Percentiles rank a stretch among this genome's conserved stretches.
phyloP scores from a whole-genome alignment of 2,113 vertebrate species.

The Capra hircus region DNA sequence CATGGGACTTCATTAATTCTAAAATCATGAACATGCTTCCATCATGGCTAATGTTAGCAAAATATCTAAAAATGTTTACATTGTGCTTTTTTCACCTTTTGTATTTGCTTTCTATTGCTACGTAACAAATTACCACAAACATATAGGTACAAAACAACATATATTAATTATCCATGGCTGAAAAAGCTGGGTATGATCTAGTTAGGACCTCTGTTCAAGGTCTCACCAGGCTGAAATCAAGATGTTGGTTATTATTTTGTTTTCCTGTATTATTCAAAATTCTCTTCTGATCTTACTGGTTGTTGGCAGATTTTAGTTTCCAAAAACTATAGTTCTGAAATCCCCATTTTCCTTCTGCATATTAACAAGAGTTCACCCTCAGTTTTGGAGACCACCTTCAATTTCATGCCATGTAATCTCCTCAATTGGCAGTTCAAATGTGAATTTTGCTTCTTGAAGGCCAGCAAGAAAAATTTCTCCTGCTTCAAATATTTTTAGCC shows the following conservation, averaged over 20 bases:
- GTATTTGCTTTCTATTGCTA: not conserved
- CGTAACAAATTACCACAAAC: not conserved
- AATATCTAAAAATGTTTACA: not conserved
- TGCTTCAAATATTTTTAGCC: not conserved
- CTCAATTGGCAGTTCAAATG: not conserved
- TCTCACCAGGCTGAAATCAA: not conserved
- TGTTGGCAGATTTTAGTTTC: not conserved
- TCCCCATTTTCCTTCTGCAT: not conserved
- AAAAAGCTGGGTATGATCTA: not conserved
- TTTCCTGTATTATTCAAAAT: not conserved
- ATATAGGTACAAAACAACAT: not conserved
- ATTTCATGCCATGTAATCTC: not conserved
- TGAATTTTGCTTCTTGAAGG: not conserved
- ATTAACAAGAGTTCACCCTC: not conserved
- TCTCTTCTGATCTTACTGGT: not conserved
- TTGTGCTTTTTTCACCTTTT: not conserved
- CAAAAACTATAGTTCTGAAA: not conserved
- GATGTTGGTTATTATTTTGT: not conserved
- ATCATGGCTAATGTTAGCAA: not conserved
- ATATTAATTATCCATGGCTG: not conserved
- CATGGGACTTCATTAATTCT: not conserved
- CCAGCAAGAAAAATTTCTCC: not conserved
- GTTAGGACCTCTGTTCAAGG: not conserved
- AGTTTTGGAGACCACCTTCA: not conserved
- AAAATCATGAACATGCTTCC: not conserved